These are phyloP conservation scores for Masticophis lateralis DNA, from an alignment of 2,797 vertebrate genomes.

Conservation along the genomic window DNA sequence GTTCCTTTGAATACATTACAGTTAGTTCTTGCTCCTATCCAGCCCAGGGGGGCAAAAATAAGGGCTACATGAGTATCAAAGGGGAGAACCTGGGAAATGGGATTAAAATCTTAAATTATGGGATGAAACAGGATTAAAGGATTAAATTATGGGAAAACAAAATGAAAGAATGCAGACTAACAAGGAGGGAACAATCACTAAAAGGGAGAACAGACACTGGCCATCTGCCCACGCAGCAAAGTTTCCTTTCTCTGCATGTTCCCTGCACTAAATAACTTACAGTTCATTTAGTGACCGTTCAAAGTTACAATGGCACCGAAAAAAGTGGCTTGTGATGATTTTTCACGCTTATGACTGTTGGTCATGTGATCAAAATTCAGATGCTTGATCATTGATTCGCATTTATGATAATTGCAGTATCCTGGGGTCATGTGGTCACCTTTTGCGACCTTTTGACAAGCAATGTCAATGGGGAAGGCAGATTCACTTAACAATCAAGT, in stretches of 20 bases:
- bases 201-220: background rate
- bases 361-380: background rate
- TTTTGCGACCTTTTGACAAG: background rate
- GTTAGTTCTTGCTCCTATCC: background rate
- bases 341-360: background rate
- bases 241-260: background rate
- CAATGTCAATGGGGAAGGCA: background rate
- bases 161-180: background rate
- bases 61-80: background rate
- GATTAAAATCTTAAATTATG: background rate
- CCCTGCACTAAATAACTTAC: background rate
- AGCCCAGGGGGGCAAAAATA: background rate
- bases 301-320: background rate
- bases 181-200: background rate
- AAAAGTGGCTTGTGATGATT: background rate
- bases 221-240: background rate
- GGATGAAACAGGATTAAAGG: background rate
- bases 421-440: background rate
- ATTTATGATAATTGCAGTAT: background rate
- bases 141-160: background rate
- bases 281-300: background rate
- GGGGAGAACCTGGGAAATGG: background rate
- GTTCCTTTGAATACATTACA: conserved; percentile 28
- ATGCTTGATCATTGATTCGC: background rate
- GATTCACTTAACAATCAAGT: background rate